Evolutionary conservation across 1,140 invertebrate species (phyloP).

Genomic region (Drosophila ficusphila): DNA sequence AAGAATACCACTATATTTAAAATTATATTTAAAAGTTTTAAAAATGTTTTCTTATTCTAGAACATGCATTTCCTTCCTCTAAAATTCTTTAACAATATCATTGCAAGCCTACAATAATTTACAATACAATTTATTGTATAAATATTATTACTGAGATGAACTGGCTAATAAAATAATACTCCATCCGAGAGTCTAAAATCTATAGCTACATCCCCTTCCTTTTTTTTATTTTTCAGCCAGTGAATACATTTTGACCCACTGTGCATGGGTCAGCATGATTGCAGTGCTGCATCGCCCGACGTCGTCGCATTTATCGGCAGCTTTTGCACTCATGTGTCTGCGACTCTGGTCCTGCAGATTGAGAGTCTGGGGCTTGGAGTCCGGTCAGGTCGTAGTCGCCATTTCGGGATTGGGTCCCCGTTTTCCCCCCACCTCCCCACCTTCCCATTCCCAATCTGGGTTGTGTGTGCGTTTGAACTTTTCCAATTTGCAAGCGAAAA

Average conservation of each 20-base stretch:
- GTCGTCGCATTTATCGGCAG: slow-evolving; percentile 69
- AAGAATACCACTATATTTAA: no score
- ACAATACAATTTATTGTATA: no score
- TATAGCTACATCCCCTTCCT: no score
- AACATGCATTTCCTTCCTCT: no score
- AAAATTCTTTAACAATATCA: no score
- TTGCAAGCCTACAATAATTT: no score
- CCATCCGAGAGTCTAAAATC: no score
- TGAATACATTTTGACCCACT: slow-evolving; percentile 3
- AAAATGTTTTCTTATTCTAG: no score
- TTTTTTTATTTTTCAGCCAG: neutral
- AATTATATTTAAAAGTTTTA: no score
- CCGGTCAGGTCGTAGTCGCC: slow-evolving; percentile 40
- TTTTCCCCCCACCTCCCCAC: neutral
- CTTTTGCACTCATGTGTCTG: slow-evolving; percentile 69
- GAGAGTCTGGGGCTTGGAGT: slow-evolving; percentile 29
- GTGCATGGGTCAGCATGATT: slow-evolving; percentile 58
- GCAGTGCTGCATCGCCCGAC: slow-evolving; percentile 29
- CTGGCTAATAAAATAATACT: no score
- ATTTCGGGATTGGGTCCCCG: slow-evolving; percentile 35
- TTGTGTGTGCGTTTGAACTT: slow-evolving; percentile 71
- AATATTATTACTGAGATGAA: no score
- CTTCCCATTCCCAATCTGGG: neutral
- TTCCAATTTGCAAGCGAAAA: slow-evolving; percentile 82
- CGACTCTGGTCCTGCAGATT: slow-evolving; percentile 26